These are phyloP conservation scores for Hafferia zeledoni DNA, from an alignment of 2,797 vertebrate genomes.

Conservation along the genomic window DNA sequence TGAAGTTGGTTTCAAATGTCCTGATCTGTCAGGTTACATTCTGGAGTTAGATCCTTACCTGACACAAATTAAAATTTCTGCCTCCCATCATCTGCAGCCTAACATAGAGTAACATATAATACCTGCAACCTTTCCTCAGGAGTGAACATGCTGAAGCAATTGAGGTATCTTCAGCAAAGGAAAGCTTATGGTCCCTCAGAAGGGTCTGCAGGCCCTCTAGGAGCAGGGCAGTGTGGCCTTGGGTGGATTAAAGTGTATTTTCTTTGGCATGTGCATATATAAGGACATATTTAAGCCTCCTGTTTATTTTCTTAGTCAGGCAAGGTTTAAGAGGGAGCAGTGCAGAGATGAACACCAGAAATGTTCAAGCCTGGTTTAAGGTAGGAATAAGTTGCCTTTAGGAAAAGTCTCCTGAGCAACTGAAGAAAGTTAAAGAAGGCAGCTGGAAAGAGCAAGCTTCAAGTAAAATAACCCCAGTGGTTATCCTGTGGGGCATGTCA, in stretches of 20 bases:
- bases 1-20: not conserved
- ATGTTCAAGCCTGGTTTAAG: not conserved
- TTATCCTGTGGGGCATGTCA: not conserved
- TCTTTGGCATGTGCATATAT: not conserved
- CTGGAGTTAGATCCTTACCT: not conserved
- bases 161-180: not conserved
- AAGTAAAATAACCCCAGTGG: not conserved
- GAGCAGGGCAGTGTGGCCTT: not conserved
- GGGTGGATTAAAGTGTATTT: not conserved
- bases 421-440: conserved; percentile 1
- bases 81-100: not conserved
- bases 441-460: not conserved
- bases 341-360: not conserved
- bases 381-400: not conserved
- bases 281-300: not conserved
- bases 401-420: not conserved
- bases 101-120: not conserved
- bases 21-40: not conserved
- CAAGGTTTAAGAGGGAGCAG: not conserved
- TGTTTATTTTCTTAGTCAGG: not conserved
- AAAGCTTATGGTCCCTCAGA: not conserved
- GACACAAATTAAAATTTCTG: not conserved
- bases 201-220: not conserved
- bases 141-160: not conserved
- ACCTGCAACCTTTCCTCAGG: not conserved